A percentile compares a stretch with the other conserved stretches of the same genome.
Conservation (phyloP, 2,888 invertebrate genomes). For the Lasioglossum villosulum region DNA sequence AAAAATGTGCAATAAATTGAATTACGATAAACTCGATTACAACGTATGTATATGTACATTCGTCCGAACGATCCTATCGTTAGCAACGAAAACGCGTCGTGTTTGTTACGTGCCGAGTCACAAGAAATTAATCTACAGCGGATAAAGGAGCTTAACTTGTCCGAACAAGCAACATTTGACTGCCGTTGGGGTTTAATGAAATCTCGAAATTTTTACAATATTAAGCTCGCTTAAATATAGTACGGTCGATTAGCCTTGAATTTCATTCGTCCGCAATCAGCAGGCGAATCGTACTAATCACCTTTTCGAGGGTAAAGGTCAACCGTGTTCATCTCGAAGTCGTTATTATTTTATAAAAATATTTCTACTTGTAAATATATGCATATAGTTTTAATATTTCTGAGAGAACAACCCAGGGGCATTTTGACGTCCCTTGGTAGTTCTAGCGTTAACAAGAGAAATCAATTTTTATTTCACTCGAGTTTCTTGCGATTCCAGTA, state of each 20-base stretch:
- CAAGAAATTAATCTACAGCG: conserved; percentile 9
- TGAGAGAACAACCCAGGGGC: too few species aligned
- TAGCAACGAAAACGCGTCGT: background rate
- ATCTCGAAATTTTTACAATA: conserved; percentile 2
- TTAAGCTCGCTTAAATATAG: background rate
- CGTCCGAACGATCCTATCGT: background rate
- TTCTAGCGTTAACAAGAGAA: too few species aligned
- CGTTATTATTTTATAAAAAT: background rate
- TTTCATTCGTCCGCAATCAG: background rate
- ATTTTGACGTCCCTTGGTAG: too few species aligned
- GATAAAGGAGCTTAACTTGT: conserved; percentile 13
- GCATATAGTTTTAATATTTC: too few species aligned
- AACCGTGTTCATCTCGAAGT: background rate
- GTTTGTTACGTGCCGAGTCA: background rate
- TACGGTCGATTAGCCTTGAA: background rate
- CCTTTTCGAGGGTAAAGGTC: background rate
- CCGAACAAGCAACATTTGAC: background rate
- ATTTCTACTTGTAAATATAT: too few species aligned
- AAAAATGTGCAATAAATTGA: background rate
- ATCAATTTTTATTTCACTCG: too few species aligned
- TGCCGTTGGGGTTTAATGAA: background rate
- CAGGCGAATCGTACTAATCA: background rate
- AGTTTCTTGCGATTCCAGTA: too few species aligned
- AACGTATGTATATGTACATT: background rate
- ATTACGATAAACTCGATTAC: too few species aligned